Conservation (phyloP, 2,113 vertebrate genomes). For the Noctilio leporinus region DNA sequence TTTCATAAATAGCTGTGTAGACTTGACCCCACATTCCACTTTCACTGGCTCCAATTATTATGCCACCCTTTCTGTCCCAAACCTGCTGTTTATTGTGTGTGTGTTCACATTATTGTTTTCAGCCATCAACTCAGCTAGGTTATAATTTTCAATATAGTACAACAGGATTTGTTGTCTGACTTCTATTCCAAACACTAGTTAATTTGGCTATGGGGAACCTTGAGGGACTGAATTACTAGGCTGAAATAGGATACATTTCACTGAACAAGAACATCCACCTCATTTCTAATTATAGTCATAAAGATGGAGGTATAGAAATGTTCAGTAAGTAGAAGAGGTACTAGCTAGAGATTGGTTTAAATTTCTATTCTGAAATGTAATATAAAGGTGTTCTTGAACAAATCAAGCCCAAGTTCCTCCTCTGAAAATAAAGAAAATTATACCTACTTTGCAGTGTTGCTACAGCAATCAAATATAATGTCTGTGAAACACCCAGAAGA, state of each 20-base stretch:
- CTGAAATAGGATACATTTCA: neutral
- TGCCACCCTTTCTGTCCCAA: conserved; percentile 26
- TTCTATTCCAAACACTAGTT: neutral
- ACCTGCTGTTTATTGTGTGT: conserved; percentile 28
- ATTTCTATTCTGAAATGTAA: neutral
- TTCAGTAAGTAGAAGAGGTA: neutral
- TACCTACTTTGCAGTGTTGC: neutral
- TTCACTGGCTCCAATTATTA: conserved; percentile 70
- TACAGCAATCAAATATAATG: neutral
- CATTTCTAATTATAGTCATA: neutral
- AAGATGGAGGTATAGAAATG: neutral
- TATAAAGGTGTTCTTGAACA: neutral
- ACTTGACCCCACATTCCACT: conserved; percentile 59
- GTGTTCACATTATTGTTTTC: conserved; percentile 38
- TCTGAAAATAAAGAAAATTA: neutral
- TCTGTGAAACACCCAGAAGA: neutral
- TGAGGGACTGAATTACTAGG: neutral
- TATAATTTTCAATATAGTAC: conserved; percentile 25
- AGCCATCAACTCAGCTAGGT: conserved; percentile 1
- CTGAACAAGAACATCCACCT: neutral
- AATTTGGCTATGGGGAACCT: neutral
- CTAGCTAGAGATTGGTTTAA: neutral
- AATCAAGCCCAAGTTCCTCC: neutral
- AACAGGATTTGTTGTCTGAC: neutral
- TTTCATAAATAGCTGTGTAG: conserved; percentile 71